These are phyloP conservation scores for Salmo trutta DNA, from an alignment of 2,797 vertebrate genomes.

Conservation along the genomic window DNA sequence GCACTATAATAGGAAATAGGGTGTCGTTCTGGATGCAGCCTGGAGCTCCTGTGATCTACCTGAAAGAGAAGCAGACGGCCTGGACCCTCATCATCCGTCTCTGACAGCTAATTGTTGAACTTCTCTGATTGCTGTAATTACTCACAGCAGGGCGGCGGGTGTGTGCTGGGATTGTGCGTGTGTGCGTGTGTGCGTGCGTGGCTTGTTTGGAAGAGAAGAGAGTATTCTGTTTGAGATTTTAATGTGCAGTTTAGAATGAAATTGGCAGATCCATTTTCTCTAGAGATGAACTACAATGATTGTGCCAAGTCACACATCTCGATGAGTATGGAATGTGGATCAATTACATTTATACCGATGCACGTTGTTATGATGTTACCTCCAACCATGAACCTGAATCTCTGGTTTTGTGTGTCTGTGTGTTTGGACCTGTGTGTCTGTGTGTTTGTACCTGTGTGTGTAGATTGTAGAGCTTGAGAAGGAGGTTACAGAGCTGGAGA, in stretches of 20 bases:
- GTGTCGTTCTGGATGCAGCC: conserved; percentile 49
- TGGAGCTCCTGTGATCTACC: conserved; percentile 57
- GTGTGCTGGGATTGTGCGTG: too few species aligned
- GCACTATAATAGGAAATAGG: conserved; percentile 22
- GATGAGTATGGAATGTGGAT: not conserved
- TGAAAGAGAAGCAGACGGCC: conserved; percentile 64
- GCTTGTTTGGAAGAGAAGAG: too few species aligned
- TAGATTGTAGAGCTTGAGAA: conserved; percentile 67
- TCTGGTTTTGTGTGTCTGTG: conserved; percentile 25
- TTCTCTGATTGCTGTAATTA: conserved; percentile 76
- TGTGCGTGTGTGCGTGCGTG: conserved; percentile 11
- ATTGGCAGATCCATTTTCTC: too few species aligned
- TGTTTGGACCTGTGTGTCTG: conserved; percentile 20
- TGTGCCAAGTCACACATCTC: not conserved
- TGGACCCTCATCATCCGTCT: conserved; percentile 71
- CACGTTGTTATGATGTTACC: conserved; percentile 8
- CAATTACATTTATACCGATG: not conserved
- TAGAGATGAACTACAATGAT: not conserved
- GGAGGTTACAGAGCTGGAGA: conserved; percentile 68
- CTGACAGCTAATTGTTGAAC: conserved; percentile 73
- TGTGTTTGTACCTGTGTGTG: not conserved
- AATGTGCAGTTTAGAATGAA: not conserved
- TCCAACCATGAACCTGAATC: not conserved
- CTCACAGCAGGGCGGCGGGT: conserved; percentile 49
- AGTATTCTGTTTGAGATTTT: not conserved